Conservation (phyloP, 2,113 vertebrate species). For the Myiozetetes cayanensis region DNA sequence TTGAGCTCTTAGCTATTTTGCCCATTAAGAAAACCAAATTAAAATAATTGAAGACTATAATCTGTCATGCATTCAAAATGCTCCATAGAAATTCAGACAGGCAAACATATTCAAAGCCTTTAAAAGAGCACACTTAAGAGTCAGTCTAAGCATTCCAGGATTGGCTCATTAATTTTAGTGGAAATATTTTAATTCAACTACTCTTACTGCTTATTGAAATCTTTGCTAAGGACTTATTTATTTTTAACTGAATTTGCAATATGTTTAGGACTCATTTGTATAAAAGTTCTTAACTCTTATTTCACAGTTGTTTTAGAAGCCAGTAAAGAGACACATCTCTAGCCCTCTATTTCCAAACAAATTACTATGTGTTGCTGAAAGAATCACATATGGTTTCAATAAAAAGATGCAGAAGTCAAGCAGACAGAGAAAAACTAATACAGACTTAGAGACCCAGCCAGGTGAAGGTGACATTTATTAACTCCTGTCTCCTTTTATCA, state of each 20-base stretch:
- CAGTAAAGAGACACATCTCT: conserved; percentile 2
- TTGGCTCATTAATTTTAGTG: conserved; percentile 34
- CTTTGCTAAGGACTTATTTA: conserved; percentile 43
- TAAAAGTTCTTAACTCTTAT: conserved; percentile 7
- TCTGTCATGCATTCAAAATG: conserved; percentile 53
- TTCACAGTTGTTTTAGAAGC: conserved; percentile 4
- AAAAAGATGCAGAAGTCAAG: conserved; percentile 5
- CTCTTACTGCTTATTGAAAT: conserved; percentile 27
- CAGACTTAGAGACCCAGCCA: background rate
- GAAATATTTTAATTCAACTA: conserved; percentile 32
- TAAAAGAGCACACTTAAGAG: conserved; percentile 46
- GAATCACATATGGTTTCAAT: conserved; percentile 10
- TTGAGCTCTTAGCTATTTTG: conserved; percentile 37
- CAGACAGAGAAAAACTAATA: background rate
- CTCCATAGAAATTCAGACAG: conserved; percentile 51
- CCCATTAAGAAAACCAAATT: conserved; percentile 56
- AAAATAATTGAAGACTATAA: conserved; percentile 63
- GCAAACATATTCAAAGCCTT: conserved; percentile 51
- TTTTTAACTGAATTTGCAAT: conserved; percentile 43
- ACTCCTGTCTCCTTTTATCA: background rate
- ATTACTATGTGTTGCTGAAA: background rate
- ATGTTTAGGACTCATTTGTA: conserved; percentile 29
- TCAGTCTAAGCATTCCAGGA: conserved; percentile 37
- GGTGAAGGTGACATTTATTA: background rate
- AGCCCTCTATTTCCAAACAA: conserved; percentile 27